These are phyloP conservation scores for Isoperla grammatica DNA, from an alignment of 2,888 invertebrate species.

Conservation along the genomic window DNA sequence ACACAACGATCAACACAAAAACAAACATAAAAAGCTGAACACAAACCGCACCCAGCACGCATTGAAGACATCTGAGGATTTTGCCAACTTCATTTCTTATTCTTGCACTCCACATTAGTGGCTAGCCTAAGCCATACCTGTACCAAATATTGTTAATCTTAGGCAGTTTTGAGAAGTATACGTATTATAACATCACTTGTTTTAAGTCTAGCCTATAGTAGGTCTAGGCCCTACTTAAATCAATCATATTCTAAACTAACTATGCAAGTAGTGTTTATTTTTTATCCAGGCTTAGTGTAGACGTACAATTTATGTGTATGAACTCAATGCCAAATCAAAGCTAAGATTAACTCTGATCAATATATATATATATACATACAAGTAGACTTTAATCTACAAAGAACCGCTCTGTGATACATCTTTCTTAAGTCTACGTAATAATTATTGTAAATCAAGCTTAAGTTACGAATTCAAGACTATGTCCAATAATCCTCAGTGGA, in stretches of 20 bases:
- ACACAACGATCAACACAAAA: constrained; percentile 45
- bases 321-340: too few species aligned
- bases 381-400: constrained; percentile 32
- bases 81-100: constrained; percentile 40
- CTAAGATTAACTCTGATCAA: background rate
- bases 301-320: too few species aligned
- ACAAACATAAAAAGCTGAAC: constrained; percentile 37
- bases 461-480: constrained; percentile 46
- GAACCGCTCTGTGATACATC: constrained; percentile 59
- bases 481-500: constrained; percentile 85
- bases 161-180: too few species aligned
- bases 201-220: too few species aligned
- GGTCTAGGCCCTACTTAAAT: too few species aligned
- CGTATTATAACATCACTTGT: too few species aligned
- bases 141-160: constrained; percentile 11
- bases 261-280: too few species aligned
- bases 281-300: too few species aligned
- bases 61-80: constrained; percentile 86
- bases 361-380: constrained; percentile 14
- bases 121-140: constrained; percentile 6
- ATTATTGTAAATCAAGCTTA: constrained; percentile 32
- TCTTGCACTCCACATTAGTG: constrained; percentile 24
- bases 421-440: constrained; percentile 27
- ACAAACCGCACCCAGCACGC: constrained; percentile 78
- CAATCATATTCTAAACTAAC: too few species aligned